Conservation (phyloP, 2,888 invertebrate species). For the Tetanocera ferruginea region DNA sequence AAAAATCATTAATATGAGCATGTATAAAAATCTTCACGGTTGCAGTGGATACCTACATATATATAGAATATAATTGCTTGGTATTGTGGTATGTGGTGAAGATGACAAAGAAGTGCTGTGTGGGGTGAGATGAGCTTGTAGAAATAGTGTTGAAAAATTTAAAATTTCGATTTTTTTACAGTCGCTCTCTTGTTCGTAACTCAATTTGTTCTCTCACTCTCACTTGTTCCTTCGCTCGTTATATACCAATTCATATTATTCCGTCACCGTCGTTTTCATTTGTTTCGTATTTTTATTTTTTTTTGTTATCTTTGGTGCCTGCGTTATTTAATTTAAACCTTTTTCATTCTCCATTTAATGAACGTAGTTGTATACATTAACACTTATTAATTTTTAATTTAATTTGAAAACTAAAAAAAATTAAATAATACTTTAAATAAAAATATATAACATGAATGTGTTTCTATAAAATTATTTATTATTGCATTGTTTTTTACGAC, state of each 20-base stretch:
- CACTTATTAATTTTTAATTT: not conserved
- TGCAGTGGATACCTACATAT: slow-evolving; percentile 18
- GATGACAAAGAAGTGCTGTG: not conserved
- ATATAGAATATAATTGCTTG: slow-evolving; percentile 3
- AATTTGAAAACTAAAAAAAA: not conserved
- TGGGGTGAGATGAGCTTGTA: slow-evolving; percentile 29
- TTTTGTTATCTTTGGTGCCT: not conserved
- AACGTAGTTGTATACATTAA: not conserved
- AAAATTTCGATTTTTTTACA: slow-evolving; percentile 21
- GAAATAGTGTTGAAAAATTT: slow-evolving; percentile 20
- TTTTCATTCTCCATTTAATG: not conserved
- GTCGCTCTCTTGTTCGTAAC: not conserved
- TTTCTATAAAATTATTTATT: not conserved
- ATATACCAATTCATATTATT: not conserved
- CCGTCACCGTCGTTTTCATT: slow-evolving; percentile 4
- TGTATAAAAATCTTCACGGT: slow-evolving; percentile 24
- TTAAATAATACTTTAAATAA: not conserved
- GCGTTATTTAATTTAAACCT: not conserved
- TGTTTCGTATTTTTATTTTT: not conserved
- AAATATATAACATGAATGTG: not conserved
- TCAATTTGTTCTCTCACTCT: slow-evolving; percentile 12
- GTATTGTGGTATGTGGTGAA: slow-evolving; percentile 19
- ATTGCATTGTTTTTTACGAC: not conserved
- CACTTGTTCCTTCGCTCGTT: slow-evolving; percentile 5
- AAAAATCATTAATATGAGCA: slow-evolving; percentile 36